Evolutionary conservation across 2,888 invertebrate species (phyloP).

Genomic region (Zaprionus bogoriensis): DNA sequence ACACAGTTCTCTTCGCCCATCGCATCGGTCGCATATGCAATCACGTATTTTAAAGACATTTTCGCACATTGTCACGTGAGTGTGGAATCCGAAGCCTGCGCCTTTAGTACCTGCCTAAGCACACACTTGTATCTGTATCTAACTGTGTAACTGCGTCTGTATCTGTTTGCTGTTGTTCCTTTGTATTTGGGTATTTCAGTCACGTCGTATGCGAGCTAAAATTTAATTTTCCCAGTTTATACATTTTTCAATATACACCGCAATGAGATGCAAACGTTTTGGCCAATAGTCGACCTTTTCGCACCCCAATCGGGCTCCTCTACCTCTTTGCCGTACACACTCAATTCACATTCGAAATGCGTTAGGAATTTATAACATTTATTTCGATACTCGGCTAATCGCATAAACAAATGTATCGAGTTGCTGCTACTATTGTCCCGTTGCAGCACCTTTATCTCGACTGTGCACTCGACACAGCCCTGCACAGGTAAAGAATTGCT

Average conservation of each 20-base stretch:
- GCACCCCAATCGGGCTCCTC: constrained; percentile 1
- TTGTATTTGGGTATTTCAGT: constrained; percentile 29
- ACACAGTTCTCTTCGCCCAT: not conserved
- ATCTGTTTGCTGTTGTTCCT: not conserved
- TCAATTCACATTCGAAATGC: constrained; percentile 36
- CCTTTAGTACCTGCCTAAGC: constrained; percentile 8
- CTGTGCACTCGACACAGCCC: constrained; percentile 20
- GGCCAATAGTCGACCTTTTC: constrained; percentile 53
- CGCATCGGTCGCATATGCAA: not conserved
- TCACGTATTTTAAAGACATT: constrained; percentile 36
- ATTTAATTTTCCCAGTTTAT: constrained; percentile 65
- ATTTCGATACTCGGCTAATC: constrained; percentile 19
- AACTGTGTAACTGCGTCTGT: not conserved
- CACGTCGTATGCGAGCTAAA: constrained; percentile 59
- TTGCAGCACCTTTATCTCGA: constrained; percentile 28
- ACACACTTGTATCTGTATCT: not conserved
- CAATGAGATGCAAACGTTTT: constrained; percentile 54
- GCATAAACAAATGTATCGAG: constrained; percentile 48
- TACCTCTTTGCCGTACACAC: not conserved
- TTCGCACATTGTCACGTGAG: constrained; percentile 60
- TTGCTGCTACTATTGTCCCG: not conserved
- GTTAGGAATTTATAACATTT: constrained; percentile 50
- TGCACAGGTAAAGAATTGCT: constrained; percentile 11
- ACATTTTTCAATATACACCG: constrained; percentile 54
- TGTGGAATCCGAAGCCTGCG: constrained; percentile 13